A percentile compares a stretch with the other conserved stretches of the same genome.
These are phyloP conservation scores for Proterorhinus semilunaris DNA, from an alignment of 2,113 vertebrate genomes.

Conservation along the genomic window DNA sequence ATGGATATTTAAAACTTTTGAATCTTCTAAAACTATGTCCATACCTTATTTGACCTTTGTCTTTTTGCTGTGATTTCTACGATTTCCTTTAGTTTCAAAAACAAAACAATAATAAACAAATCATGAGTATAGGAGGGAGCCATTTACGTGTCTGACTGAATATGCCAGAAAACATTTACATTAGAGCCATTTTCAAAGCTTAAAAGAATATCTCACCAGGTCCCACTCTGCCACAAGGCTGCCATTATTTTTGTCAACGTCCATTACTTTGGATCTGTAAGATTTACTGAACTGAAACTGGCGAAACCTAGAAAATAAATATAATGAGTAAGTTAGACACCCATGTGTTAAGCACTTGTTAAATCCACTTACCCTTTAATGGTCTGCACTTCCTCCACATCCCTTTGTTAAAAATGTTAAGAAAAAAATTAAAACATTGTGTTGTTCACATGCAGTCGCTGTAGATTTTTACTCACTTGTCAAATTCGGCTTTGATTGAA, in stretches of 20 bases:
- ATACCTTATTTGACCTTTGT: slow-evolving; percentile 85
- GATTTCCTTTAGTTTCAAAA: slow-evolving; percentile 76
- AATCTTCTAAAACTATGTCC: not conserved
- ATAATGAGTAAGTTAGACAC: not conserved
- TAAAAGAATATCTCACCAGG: slow-evolving; percentile 75
- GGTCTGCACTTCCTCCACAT: slow-evolving; percentile 80
- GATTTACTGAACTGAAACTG: slow-evolving; percentile 84
- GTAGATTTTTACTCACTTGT: slow-evolving; percentile 83
- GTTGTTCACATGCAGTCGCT: too few relatives aligned
- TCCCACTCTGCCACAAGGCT: slow-evolving; percentile 88
- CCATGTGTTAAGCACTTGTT: not conserved
- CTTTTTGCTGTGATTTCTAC: slow-evolving; percentile 73
- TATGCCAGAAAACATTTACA: too few relatives aligned
- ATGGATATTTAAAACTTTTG: not conserved
- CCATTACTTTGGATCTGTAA: slow-evolving; percentile 85
- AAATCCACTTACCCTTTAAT: slow-evolving; percentile 81
- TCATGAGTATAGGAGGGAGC: not conserved
- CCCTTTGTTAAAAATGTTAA: slow-evolving; percentile 71
- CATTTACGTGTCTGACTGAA: too few relatives aligned
- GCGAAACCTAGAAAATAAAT: slow-evolving; percentile 74
- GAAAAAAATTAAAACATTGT: not conserved
- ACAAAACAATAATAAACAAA: not conserved
- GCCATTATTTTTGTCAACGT: slow-evolving; percentile 83
- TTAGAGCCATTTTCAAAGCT: too few relatives aligned
- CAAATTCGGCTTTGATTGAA: slow-evolving; percentile 88